Conservation (phyloP, 2,888 invertebrate genomes). For the Baronia brevicornis region DNA sequence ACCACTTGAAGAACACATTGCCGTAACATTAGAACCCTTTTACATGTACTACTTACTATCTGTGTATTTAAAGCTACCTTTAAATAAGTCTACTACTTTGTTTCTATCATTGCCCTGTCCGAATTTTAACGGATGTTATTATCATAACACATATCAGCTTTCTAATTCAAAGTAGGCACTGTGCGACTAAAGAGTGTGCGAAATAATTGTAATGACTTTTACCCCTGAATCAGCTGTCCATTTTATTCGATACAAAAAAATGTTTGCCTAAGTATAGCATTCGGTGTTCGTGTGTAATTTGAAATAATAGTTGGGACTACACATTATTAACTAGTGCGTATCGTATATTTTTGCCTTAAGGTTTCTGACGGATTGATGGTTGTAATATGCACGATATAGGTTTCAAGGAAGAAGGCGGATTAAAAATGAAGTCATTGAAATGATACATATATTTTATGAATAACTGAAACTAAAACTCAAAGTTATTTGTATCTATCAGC, state of each 20-base stretch:
- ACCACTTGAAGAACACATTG: conserved; percentile 15
- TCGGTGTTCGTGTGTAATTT: too few species aligned
- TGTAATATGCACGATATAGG: too few species aligned
- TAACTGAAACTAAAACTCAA: too few species aligned
- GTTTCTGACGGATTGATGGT: too few species aligned
- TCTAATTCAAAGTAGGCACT: conserved; percentile 28
- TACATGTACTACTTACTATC: conserved; percentile 11
- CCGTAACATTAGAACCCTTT: conserved; percentile 11
- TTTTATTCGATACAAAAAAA: conserved; percentile 3
- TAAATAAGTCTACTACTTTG: conserved; percentile 2
- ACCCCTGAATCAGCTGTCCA: conserved; percentile 29
- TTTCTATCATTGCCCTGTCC: conserved; percentile 9
- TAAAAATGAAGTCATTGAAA: too few species aligned
- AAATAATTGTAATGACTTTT: conserved; percentile 31
- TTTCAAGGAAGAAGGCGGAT: too few species aligned
- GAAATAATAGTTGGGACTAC: too few species aligned
- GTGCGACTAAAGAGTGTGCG: conserved; percentile 23
- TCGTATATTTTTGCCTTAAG: too few species aligned
- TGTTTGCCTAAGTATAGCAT: too few species aligned
- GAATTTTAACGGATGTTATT: conserved; percentile 14
- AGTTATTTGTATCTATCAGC: too few species aligned
- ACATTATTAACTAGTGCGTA: too few species aligned
- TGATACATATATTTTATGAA: too few species aligned
- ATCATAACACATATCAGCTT: conserved; percentile 23
- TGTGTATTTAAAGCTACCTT: conserved; percentile 10